These are phyloP conservation scores for Cryptosula pallasiana DNA, from an alignment of 2,888 invertebrate genomes.

Conservation along the genomic window DNA sequence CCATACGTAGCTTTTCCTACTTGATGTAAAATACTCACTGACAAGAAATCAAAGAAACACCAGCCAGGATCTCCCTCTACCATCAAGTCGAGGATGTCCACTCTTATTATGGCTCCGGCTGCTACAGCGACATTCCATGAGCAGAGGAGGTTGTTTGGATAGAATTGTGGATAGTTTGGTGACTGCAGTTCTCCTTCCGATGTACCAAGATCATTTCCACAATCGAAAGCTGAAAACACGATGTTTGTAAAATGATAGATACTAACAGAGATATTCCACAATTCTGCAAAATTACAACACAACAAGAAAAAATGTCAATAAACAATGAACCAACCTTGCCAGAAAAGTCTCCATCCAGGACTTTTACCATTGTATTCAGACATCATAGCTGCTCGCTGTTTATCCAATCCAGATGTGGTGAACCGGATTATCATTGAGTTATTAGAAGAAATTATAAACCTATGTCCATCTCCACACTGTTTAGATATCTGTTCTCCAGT, in stretches of 20 bases:
- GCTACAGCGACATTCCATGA: neutral
- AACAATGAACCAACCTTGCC: too few relatives aligned
- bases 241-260: too few relatives aligned
- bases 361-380: neutral
- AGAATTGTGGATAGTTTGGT: slow-evolving; percentile 20
- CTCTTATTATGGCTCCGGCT: neutral
- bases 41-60: neutral
- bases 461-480: neutral
- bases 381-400: neutral
- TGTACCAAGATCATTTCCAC: neutral
- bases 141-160: neutral
- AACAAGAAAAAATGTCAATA: too few relatives aligned
- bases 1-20: too few relatives aligned
- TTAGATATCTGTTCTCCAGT: neutral
- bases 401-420: neutral
- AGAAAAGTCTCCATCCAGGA: neutral
- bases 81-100: neutral
- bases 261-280: too few relatives aligned
- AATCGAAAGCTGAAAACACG: neutral
- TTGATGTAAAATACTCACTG: neutral
- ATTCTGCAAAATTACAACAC: too few relatives aligned
- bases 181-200: neutral
- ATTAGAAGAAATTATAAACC: neutral
- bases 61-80: neutral
- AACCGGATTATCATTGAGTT: neutral